Evolutionary conservation across 2,888 invertebrate species (phyloP).

Genomic region (Apamea monoglypha): DNA sequence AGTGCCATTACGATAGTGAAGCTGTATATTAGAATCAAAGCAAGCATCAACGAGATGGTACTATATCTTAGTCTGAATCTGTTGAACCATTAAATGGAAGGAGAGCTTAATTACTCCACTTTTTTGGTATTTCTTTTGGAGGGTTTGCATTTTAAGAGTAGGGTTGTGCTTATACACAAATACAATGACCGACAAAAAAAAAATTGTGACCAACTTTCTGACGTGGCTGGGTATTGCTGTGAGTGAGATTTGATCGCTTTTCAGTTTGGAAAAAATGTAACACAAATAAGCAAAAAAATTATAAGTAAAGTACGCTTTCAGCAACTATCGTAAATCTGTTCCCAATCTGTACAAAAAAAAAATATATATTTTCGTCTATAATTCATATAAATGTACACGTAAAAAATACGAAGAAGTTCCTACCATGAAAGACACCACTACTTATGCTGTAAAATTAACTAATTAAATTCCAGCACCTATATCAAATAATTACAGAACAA

Average conservation of each 20-base stretch:
- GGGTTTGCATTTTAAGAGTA: background rate
- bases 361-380: too few relatives aligned
- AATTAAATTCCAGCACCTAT: background rate
- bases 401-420: background rate
- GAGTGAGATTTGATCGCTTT: background rate
- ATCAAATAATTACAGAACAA: slow-evolving; percentile 33
- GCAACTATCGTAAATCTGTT: too few relatives aligned
- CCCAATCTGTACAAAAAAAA: background rate
- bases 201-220: background rate
- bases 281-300: background rate
- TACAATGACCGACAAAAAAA: background rate
- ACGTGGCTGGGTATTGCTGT: background rate
- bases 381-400: too few relatives aligned
- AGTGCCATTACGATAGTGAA: slow-evolving; percentile 28
- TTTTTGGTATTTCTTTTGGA: slow-evolving; percentile 11
- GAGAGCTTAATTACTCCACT: slow-evolving; percentile 16
- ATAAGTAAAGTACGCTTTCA: background rate
- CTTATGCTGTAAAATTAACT: background rate
- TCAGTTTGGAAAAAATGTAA: background rate
- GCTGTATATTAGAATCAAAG: slow-evolving; percentile 38
- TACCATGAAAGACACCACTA: background rate
- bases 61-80: slow-evolving; percentile 23
- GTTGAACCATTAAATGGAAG: slow-evolving; percentile 12
- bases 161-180: background rate
- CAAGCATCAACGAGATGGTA: slow-evolving; percentile 4